Evolutionary conservation across 2,113 vertebrate genomes (phyloP).

Genomic region (Argyrosomus japonicus): DNA sequence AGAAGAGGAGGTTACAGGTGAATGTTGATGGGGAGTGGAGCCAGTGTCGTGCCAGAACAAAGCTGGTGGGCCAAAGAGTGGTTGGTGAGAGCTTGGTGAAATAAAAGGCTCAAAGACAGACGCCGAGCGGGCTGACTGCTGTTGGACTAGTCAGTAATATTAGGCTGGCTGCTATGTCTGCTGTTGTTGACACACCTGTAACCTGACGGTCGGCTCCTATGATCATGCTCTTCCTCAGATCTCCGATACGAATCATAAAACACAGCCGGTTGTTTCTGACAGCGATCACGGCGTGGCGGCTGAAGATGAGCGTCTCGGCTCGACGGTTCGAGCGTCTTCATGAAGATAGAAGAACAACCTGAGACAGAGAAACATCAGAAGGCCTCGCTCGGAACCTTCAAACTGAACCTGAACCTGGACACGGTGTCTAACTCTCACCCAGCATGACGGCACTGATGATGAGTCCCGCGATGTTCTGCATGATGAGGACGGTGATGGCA

Average conservation of each 20-base stretch:
- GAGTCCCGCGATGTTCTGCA: conserved; percentile 96
- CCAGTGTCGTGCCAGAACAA: too few relatives aligned
- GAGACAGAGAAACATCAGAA: neutral
- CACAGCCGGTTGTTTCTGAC: conserved; percentile 94
- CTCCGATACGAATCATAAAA: conserved; percentile 97
- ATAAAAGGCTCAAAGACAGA: too few relatives aligned
- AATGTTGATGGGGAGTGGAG: too few relatives aligned
- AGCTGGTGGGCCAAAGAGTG: too few relatives aligned
- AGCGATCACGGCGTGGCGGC: conserved; percentile 93
- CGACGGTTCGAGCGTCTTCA: conserved; percentile 97
- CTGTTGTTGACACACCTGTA: conserved; percentile 80
- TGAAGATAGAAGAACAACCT: conserved; percentile 98
- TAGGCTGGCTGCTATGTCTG: too few relatives aligned
- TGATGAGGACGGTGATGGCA: conserved; percentile 93
- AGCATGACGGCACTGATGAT: conserved; percentile 98
- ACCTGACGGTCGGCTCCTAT: conserved; percentile 93
- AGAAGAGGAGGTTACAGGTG: too few relatives aligned
- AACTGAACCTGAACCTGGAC: neutral
- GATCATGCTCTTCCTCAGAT: conserved; percentile 98
- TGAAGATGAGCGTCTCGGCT: conserved; percentile 97
- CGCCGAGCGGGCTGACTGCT: too few relatives aligned
- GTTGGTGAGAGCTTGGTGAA: too few relatives aligned
- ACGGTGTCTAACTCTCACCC: conserved; percentile 58
- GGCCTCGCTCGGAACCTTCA: too few relatives aligned
- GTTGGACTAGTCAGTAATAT: too few relatives aligned